These are phyloP conservation scores for Typhlichthys subterraneus DNA, from an alignment of 2,797 vertebrate species.

Conservation along the genomic window DNA sequence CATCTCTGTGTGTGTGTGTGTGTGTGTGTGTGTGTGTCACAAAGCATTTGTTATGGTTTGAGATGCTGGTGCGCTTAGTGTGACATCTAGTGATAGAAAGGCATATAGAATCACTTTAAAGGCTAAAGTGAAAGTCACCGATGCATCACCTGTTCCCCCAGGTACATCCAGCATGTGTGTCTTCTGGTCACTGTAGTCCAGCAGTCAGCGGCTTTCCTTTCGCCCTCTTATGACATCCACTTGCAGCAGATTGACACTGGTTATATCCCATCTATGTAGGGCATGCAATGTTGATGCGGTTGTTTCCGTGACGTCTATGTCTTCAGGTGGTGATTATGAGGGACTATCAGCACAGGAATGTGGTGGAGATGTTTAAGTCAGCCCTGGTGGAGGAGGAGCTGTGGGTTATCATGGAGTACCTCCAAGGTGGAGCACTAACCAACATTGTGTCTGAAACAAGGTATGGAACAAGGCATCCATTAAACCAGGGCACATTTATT, in stretches of 20 bases:
- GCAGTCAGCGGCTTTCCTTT: too few species aligned
- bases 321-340: constrained; percentile 98
- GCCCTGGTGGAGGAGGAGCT: constrained; percentile 97
- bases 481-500: too few species aligned
- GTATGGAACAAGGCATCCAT: constrained; percentile 61
- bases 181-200: too few species aligned
- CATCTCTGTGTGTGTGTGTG: neutral
- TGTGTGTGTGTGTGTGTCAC: too few species aligned
- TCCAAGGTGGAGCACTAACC: constrained; percentile 96
- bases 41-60: too few species aligned
- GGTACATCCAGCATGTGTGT: too few species aligned
- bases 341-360: constrained; percentile 96
- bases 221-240: too few species aligned
- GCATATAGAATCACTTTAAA: too few species aligned
- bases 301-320: neutral
- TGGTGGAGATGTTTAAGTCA: constrained; percentile 99
- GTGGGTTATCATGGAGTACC: constrained; percentile 99
- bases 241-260: neutral
- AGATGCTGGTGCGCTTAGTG: too few species aligned
- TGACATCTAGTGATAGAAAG: too few species aligned
- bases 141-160: too few species aligned
- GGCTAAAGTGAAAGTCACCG: neutral
- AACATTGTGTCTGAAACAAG: constrained; percentile 98
- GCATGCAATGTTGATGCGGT: constrained; percentile 15
- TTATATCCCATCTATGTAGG: neutral